A percentile compares a stretch with the other conserved stretches of the same genome.
Evolutionary conservation across 2,113 vertebrate genomes (phyloP).

Genomic region (Thamnaconus septentrionalis): DNA sequence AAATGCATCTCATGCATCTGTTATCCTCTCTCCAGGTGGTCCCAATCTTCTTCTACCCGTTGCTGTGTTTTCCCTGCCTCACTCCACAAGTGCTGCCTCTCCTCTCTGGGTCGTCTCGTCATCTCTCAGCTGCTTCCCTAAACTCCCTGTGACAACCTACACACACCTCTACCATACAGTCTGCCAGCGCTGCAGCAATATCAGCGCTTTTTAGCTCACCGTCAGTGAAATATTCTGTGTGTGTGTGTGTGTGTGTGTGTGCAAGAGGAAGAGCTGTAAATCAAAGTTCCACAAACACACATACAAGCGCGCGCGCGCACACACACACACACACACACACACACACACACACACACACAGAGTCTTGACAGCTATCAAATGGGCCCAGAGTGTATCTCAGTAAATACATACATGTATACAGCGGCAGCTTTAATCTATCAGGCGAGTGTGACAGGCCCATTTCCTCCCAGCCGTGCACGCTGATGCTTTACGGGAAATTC

Average conservation of each 20-base stretch:
- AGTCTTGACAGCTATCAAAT: conserved; percentile 37
- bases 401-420: conserved; percentile 54
- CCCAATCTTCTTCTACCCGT: too few relatives aligned
- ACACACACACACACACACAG: background rate
- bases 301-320: too few relatives aligned
- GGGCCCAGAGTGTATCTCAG: conserved; percentile 28
- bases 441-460: conserved; percentile 55
- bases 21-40: too few relatives aligned
- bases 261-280: conserved; percentile 23
- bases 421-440: conserved; percentile 60
- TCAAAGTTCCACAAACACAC: conserved; percentile 11
- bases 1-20: too few relatives aligned
- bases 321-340: background rate
- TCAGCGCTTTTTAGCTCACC: too few relatives aligned
- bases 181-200: too few relatives aligned
- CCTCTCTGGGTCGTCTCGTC: too few relatives aligned
- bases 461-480: conserved; percentile 42
- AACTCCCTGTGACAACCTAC: too few relatives aligned
- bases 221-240: background rate
- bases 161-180: too few relatives aligned
- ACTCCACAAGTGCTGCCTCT: too few relatives aligned
- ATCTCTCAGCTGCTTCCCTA: too few relatives aligned
- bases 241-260: conserved; percentile 2
- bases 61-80: too few relatives aligned
- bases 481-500: conserved; percentile 53